A percentile compares a stretch with the other conserved stretches of the same genome.
phyloP scores from a whole-genome alignment of 23 tunicate species.

The Phallusia fumigata region DNA sequence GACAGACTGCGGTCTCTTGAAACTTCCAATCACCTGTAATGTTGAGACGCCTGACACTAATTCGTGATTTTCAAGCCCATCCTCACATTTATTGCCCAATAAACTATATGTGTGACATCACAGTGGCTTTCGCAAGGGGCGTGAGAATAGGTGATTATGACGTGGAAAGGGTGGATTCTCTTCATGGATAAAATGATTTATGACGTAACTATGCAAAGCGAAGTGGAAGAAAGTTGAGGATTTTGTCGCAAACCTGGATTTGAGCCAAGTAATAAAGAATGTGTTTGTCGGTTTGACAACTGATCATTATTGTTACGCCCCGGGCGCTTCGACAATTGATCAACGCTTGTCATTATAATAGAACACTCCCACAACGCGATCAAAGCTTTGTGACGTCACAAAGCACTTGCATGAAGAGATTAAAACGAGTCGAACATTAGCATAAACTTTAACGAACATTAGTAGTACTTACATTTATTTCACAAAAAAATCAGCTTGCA shows the following conservation, averaged over 20 bases:
- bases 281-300: too few species aligned
- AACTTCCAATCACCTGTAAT: not conserved
- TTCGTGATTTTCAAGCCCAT: not conserved
- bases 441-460: too few species aligned
- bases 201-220: slow-evolving; percentile 5
- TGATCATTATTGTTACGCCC: not conserved
- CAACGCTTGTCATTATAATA: not conserved
- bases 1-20: not conserved
- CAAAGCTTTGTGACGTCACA: slow-evolving; percentile 13
- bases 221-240: not conserved
- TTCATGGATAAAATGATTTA: not conserved
- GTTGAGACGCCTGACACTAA: too few species aligned
- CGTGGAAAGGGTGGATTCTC: slow-evolving; percentile 5
- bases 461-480: too few species aligned
- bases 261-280: too few species aligned
- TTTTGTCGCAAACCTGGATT: not conserved
- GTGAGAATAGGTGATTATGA: not conserved
- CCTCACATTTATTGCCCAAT: not conserved
- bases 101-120: not conserved
- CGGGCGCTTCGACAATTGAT: not conserved
- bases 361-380: not conserved
- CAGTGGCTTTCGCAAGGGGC: not conserved
- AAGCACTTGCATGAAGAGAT: not conserved
- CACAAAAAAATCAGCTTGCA: too few species aligned
- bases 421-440: too few species aligned